These are phyloP conservation scores for Neodiprion lecontei DNA, from an alignment of 1,140 invertebrate species.

Conservation along the genomic window DNA sequence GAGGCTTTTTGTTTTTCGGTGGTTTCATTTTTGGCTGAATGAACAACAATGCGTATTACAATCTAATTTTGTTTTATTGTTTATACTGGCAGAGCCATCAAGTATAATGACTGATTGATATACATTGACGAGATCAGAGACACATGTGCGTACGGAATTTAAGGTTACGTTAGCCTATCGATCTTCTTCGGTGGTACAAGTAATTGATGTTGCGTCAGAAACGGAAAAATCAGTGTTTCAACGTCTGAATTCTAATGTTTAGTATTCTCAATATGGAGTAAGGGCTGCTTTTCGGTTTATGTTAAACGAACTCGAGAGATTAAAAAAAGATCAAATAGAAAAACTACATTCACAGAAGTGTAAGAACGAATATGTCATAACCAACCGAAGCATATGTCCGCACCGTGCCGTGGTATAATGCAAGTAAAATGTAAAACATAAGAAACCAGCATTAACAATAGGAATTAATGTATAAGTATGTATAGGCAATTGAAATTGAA, in stretches of 20 bases:
- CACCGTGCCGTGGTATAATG: slow-evolving; percentile 53
- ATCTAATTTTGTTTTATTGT: slow-evolving; percentile 38
- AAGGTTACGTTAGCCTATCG: slow-evolving; percentile 43
- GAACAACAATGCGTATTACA: slow-evolving; percentile 22
- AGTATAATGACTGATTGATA: slow-evolving; percentile 14
- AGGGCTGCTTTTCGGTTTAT: not conserved
- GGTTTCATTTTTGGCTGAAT: slow-evolving; percentile 64
- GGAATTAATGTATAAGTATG: too few species aligned
- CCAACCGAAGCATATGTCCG: slow-evolving; percentile 57
- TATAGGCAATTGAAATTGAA: too few species aligned
- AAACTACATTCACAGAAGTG: slow-evolving; percentile 12
- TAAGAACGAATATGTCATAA: slow-evolving; percentile 38
- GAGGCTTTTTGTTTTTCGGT: slow-evolving; percentile 65
- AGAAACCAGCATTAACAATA: slow-evolving; percentile 10
- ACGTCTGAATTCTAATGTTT: not conserved
- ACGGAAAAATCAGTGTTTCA: not conserved
- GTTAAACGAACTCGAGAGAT: not conserved
- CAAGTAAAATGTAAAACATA: slow-evolving; percentile 43
- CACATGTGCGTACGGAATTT: not conserved
- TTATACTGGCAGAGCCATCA: slow-evolving; percentile 14
- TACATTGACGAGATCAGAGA: not conserved
- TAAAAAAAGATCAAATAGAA: slow-evolving; percentile 6
- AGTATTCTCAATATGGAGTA: not conserved
- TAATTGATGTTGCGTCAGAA: not conserved
- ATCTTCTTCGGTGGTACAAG: slow-evolving; percentile 20